phyloP scores from a whole-genome alignment of 35 echinoderm and acorn worm genomes.

The Heliocidaris erythrogramma region DNA sequence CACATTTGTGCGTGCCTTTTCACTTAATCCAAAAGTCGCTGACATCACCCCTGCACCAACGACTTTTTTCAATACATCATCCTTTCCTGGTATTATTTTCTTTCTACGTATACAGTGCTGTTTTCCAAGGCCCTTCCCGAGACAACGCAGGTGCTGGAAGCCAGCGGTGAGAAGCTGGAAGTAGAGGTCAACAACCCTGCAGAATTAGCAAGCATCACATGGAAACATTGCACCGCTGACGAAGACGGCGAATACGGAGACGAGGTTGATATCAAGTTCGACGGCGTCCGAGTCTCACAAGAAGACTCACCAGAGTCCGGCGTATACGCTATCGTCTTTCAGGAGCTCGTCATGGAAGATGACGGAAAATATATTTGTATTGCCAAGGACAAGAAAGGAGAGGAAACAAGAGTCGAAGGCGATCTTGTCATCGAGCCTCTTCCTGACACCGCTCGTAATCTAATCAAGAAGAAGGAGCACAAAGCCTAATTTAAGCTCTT shows the following conservation, averaged over 20 bases:
- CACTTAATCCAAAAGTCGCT: too few relatives aligned
- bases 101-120: conserved; percentile 2
- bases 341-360: conserved; percentile 12
- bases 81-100: background rate
- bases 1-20: too few relatives aligned
- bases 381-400: conserved; percentile 39
- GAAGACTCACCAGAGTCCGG: background rate
- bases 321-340: conserved; percentile 41
- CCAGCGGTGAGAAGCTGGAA: conserved; percentile 22
- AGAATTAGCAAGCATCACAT: conserved; percentile 8
- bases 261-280: conserved; percentile 17
- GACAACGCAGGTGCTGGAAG: conserved; percentile 28
- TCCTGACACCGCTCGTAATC: conserved; percentile 33
- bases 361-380: conserved; percentile 47
- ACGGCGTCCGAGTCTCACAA: conserved; percentile 38
- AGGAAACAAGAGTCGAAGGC: conserved; percentile 33
- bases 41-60: too few relatives aligned
- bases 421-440: conserved; percentile 45
- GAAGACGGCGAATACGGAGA: conserved; percentile 36
- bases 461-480: conserved; percentile 46
- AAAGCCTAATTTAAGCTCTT: conserved; percentile 34
- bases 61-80: background rate
- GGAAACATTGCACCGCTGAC: conserved; percentile 20
- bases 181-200: background rate
- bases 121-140: conserved; percentile 7